Percentiles rank a stretch among this genome's conserved stretches.
phyloP scores from a whole-genome alignment of 1,140 invertebrate genomes.

The Dreissena polymorpha region DNA sequence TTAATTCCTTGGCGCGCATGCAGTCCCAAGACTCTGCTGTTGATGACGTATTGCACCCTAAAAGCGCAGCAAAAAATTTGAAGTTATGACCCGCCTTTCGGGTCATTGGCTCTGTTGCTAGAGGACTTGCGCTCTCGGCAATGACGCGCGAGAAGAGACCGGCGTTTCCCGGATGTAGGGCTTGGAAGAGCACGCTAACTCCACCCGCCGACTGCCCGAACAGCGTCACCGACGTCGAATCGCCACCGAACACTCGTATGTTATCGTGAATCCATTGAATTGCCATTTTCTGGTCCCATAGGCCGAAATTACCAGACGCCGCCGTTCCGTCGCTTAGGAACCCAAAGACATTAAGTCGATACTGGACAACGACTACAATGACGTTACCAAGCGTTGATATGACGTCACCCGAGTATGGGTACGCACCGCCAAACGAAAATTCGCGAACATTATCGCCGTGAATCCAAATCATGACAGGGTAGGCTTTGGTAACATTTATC shows the following conservation, averaged over 20 bases:
- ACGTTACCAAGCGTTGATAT: not conserved
- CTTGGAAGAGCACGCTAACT: not conserved
- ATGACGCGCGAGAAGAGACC: not conserved
- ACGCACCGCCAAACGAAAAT: not conserved
- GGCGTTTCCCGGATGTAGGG: not conserved
- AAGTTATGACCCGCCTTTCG: not conserved
- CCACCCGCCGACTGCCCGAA: constrained; percentile 5
- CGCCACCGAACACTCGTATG: not conserved
- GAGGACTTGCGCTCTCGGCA: not conserved
- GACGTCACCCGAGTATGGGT: constrained; percentile 5
- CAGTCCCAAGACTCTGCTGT: not conserved
- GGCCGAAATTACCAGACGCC: not conserved
- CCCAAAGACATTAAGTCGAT: not conserved
- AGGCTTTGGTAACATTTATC: not conserved
- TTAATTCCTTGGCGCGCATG: not conserved
- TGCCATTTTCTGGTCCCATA: constrained; percentile 8
- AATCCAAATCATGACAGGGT: constrained; percentile 6
- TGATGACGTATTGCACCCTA: not conserved
- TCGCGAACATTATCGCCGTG: not conserved
- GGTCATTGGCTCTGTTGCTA: not conserved
- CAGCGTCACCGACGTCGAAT: not conserved
- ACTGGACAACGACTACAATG: constrained; percentile 1
- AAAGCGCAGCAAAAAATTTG: not conserved
- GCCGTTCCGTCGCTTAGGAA: not conserved
- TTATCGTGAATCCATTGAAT: constrained; percentile 1